Conservation (phyloP, 2,888 invertebrate genomes). For the Petrolisthes cinctipes region DNA sequence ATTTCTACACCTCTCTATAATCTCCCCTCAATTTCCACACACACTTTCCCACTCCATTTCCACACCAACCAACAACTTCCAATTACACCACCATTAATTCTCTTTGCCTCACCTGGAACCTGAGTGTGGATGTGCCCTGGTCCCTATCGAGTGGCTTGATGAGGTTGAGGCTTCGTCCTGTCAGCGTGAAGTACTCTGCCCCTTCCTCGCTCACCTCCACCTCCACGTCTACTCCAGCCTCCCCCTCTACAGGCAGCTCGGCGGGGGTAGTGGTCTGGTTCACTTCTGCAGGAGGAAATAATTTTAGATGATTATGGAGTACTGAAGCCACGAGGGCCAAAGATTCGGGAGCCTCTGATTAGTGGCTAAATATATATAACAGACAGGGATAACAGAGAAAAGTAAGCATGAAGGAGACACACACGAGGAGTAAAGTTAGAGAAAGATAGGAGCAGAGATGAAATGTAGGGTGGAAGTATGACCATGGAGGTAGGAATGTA, state of each 20-base stretch:
- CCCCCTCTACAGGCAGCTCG: slow-evolving; percentile 86
- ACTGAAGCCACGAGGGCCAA: no score
- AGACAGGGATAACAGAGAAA: neutral
- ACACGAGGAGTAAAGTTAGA: neutral
- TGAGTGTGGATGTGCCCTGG: slow-evolving; percentile 43
- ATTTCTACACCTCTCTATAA: neutral
- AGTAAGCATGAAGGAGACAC: neutral
- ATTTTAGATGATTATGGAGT: neutral
- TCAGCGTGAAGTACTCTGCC: slow-evolving; percentile 52
- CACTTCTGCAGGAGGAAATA: slow-evolving; percentile 76
- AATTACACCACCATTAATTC: neutral
- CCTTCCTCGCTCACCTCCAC: slow-evolving; percentile 46
- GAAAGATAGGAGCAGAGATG: neutral
- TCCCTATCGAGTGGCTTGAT: slow-evolving; percentile 55
- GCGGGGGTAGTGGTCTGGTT: slow-evolving; percentile 85
- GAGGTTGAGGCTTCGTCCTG: slow-evolving; percentile 48
- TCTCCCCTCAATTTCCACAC: neutral
- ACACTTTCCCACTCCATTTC: neutral
- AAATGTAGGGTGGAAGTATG: neutral
- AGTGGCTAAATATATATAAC: neutral
- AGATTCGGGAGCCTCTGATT: neutral
- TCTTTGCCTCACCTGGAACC: slow-evolving; percentile 46
- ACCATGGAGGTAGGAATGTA: neutral
- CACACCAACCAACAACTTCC: neutral
- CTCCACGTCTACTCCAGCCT: slow-evolving; percentile 81